A percentile compares a stretch with the other conserved stretches of the same genome.
Evolutionary conservation across 2,113 vertebrate species (phyloP).

Genomic region (Athene noctua): DNA sequence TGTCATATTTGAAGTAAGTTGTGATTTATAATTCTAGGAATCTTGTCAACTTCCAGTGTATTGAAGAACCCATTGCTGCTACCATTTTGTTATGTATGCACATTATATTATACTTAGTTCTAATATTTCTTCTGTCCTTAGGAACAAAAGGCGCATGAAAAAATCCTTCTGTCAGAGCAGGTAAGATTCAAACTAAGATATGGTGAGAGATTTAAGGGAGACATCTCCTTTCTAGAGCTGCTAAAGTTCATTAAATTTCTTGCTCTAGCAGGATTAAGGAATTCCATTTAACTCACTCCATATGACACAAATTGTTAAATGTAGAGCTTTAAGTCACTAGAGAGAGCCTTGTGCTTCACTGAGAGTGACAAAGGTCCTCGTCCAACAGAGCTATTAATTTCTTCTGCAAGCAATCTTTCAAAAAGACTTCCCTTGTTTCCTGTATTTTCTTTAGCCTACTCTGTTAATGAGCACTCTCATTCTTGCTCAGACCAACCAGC

Average conservation of each 20-base stretch:
- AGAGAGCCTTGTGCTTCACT: background rate
- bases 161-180: background rate
- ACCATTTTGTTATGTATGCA: background rate
- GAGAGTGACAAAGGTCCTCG: background rate
- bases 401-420: background rate
- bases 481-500: constrained; percentile 27
- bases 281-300: background rate
- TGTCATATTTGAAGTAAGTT: background rate
- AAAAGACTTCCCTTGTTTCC: constrained; percentile 41
- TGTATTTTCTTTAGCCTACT: background rate
- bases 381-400: constrained; percentile 9
- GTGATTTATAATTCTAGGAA: background rate
- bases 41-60: background rate
- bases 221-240: background rate
- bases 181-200: background rate
- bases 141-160: background rate
- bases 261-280: background rate
- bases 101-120: background rate
- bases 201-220: background rate
- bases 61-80: background rate
- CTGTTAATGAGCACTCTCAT: constrained; percentile 16
- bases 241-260: background rate
- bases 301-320: background rate
- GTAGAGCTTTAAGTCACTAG: background rate
- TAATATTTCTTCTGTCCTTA: background rate